Evolutionary conservation across 2,888 invertebrate genomes (phyloP), one percentile per base, ranked within the genome.

Genomic region (Epinotia ramella): DNA sequence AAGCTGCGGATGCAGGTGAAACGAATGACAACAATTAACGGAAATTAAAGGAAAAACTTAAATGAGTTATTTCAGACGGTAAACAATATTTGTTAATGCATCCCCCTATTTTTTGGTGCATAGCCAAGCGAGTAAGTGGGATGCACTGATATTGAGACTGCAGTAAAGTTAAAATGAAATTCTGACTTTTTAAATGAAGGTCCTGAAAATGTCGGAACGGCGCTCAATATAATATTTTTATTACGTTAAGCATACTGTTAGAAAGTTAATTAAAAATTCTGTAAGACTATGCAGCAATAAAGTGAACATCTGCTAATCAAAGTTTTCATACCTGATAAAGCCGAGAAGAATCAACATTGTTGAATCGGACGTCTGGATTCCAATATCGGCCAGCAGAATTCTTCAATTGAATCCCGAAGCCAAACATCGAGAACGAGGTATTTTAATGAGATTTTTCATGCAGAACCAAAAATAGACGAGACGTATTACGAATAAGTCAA

Each of bases 401-500:
- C 60, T 73, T 76, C 74, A 77, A 77, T 77, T 76, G 71, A 77
- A 79, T 78, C 76, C 59, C 75, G 59, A 64, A 74, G 69, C 70
- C 77, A 78, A 77, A 78, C 76, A 78, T 77, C 66, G 74, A 77
- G 78, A 80, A 85, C 81, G 81, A 79, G 83, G 86, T 85, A 84
- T 85, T 84, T 81, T 85, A 84, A 86, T 84, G 82, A 84, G 81
- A 83, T 83, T 83, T 80, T 77, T 78, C 78, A 80, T 80, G 80
- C 65, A 78, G 73, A 77, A 80, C 73, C 78, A 67, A 76, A 76
- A 73, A 76, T 73, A 68, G 73, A 76, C 68, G 73, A 68, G 73
- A 73, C 74, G 73, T 77, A 77, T 68, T 74, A 71, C 68, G 77
- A 79, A 78, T 74, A 79, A 79, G 76, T 79, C 76, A 77, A 79